These are phyloP conservation scores for Drosophila orosa DNA, from an alignment of 1,140 invertebrate species.

Conservation along the genomic window DNA sequence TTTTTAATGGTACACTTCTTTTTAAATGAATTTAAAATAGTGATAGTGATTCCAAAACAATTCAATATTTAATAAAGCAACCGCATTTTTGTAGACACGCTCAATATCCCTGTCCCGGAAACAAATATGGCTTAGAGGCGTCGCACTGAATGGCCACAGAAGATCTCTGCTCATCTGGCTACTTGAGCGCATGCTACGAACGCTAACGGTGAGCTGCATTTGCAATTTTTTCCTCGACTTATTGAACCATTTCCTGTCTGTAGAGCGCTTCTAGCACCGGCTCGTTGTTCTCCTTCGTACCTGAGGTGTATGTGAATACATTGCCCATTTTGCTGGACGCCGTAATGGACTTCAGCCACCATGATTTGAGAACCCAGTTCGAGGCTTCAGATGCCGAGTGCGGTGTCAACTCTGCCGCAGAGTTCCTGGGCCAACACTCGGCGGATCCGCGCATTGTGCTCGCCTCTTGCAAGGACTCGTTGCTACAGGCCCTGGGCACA, in stretches of 20 bases:
- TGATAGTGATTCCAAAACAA: no score
- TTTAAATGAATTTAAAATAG: no score
- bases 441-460: slow-evolving; percentile 90
- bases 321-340: slow-evolving; percentile 85
- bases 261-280: slow-evolving; percentile 85
- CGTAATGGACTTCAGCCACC: slow-evolving; percentile 87
- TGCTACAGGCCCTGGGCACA: slow-evolving; percentile 91
- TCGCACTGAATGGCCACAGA: slow-evolving; percentile 69
- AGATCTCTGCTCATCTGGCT: slow-evolving; percentile 85
- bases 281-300: slow-evolving; percentile 91
- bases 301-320: slow-evolving; percentile 90
- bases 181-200: slow-evolving; percentile 86
- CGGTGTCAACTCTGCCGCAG: slow-evolving; percentile 87
- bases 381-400: slow-evolving; percentile 70
- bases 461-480: slow-evolving; percentile 90
- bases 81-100: slow-evolving; percentile 59
- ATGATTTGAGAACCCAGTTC: slow-evolving; percentile 75
- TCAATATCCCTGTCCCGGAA: slow-evolving; percentile 80
- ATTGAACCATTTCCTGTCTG: background rate
- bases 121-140: slow-evolving; percentile 80
- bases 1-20: no score
- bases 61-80: background rate
- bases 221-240: background rate
- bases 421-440: slow-evolving; percentile 91
- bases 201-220: slow-evolving; percentile 70